Evolutionary conservation across 2,888 invertebrate genomes (phyloP).

Genomic region (Gnatocerus cornutus): DNA sequence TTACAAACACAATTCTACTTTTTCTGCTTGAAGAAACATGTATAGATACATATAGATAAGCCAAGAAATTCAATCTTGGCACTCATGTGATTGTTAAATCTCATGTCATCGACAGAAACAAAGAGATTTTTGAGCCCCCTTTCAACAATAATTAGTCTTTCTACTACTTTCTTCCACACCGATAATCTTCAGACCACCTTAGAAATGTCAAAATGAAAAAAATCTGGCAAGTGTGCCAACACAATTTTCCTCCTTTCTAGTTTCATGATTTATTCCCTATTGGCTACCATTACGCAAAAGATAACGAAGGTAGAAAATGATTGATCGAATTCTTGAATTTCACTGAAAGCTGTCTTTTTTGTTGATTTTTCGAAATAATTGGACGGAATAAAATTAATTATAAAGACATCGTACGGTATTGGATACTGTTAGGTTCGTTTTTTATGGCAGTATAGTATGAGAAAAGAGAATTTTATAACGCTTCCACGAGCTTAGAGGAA

Average conservation of each 20-base stretch:
- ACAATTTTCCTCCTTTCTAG: conserved; percentile 43
- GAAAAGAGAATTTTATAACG: conserved; percentile 33
- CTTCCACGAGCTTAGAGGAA: conserved; percentile 35
- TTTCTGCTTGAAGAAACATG: conserved; percentile 8
- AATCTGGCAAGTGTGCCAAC: conserved; percentile 17
- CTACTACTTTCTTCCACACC: conserved; percentile 35
- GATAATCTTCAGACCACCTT: conserved; percentile 30
- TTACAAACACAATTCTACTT: not conserved
- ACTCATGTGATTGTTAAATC: not conserved
- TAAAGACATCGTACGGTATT: not conserved
- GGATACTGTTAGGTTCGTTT: conserved; percentile 20
- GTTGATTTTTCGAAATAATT: not conserved
- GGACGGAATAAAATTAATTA: not conserved
- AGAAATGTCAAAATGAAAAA: conserved; percentile 32
- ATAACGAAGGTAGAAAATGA: conserved; percentile 26
- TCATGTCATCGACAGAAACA: conserved; percentile 4
- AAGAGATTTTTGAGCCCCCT: conserved; percentile 18
- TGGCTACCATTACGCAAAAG: conserved; percentile 28
- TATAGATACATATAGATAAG: not conserved
- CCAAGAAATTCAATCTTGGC: not conserved
- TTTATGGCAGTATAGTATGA: conserved; percentile 1
- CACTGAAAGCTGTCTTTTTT: too few species aligned
- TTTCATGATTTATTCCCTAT: conserved; percentile 40
- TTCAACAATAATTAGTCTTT: conserved; percentile 20
- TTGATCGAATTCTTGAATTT: conserved; percentile 29